These are phyloP conservation scores for Climacteris rufus DNA, from an alignment of 2,113 vertebrate species.

Conservation along the genomic window DNA sequence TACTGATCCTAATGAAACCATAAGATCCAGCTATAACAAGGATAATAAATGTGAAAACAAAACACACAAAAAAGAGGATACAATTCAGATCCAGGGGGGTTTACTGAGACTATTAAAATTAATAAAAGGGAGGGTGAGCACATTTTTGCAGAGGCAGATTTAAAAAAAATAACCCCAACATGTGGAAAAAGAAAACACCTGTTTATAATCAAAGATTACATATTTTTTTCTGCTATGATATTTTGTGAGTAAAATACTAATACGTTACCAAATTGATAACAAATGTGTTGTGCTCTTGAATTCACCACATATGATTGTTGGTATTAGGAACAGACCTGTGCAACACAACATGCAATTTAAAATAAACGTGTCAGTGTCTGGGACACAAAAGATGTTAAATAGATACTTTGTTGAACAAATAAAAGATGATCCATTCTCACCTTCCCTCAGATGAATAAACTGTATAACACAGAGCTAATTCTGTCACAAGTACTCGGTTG, in stretches of 20 bases:
- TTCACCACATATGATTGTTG: neutral
- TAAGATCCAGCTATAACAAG: neutral
- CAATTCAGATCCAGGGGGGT: neutral
- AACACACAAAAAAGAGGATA: neutral
- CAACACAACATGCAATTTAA: neutral
- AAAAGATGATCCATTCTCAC: constrained; percentile 7
- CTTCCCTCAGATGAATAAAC: constrained; percentile 29
- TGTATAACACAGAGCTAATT: constrained; percentile 29
- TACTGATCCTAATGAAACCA: neutral
- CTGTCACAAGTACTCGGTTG: neutral
- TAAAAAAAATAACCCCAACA: neutral
- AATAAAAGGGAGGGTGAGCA: neutral
- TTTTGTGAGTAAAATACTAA: neutral
- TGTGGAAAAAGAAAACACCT: neutral
- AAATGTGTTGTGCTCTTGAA: neutral
- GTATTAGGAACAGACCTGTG: neutral
- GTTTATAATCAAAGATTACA: neutral
- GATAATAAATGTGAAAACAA: neutral
- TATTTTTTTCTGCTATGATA: neutral
- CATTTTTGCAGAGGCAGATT: neutral
- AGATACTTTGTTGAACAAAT: neutral
- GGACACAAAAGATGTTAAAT: neutral
- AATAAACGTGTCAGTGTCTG: neutral
- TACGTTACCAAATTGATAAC: neutral
- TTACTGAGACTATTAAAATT: neutral